Conservation (phyloP, 2,113 vertebrate genomes). For the Pteronura brasiliensis region DNA sequence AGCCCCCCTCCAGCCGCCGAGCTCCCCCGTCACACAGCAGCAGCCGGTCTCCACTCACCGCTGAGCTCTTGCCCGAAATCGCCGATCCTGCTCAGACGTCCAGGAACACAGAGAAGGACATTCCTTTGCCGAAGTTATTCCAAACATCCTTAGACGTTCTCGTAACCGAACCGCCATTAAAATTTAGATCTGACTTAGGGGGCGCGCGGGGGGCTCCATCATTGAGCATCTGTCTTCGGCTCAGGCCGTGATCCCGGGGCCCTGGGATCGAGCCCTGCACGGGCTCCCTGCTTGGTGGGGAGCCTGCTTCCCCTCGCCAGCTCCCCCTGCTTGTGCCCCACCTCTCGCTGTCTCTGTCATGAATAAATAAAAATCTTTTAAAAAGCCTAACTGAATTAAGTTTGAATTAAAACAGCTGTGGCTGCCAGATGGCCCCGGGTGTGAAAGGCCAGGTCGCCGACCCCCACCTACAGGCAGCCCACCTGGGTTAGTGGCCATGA, state of each 20-base stretch:
- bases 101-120: not conserved
- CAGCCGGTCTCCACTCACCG: not conserved
- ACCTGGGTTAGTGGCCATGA: not conserved
- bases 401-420: not conserved
- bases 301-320: too few relatives aligned
- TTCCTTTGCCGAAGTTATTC: too few relatives aligned
- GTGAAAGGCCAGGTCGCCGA: not conserved
- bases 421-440: not conserved
- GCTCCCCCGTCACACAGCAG: rapidly evolving
- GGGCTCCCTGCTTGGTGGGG: too few relatives aligned
- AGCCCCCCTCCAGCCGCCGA: not conserved
- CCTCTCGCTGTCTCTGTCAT: not conserved
- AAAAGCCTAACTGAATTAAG: not conserved
- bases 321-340: too few relatives aligned
- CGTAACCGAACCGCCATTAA: not conserved
- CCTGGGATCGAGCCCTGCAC: too few relatives aligned
- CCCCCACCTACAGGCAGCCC: not conserved
- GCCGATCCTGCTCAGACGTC: not conserved
- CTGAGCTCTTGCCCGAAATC: not conserved
- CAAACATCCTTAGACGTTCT: not conserved
- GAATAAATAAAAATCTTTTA: not conserved
- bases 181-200: too few relatives aligned
- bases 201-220: too few relatives aligned
- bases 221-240: too few relatives aligned
- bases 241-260: too few relatives aligned